Percentiles rank a stretch among this genome's conserved stretches.
phyloP scores from a whole-genome alignment of 2,113 vertebrate genomes.

The Accipiter virgatus region DNA sequence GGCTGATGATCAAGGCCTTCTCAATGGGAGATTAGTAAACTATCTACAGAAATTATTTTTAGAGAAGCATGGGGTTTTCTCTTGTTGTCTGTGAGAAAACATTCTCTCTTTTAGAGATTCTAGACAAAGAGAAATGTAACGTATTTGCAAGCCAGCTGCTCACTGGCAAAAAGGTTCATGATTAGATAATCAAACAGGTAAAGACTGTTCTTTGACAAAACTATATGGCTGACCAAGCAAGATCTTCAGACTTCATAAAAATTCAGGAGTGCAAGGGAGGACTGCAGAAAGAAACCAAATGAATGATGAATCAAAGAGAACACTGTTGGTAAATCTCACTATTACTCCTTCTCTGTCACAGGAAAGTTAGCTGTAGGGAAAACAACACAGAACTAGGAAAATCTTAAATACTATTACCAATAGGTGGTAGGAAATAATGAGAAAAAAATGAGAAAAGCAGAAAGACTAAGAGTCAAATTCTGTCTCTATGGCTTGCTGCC shows the following conservation, averaged over 20 bases:
- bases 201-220: neutral
- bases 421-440: neutral
- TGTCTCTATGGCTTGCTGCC: neutral
- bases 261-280: neutral
- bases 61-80: neutral
- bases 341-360: neutral
- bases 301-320: neutral
- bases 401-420: neutral
- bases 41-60: neutral
- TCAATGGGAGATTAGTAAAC: neutral
- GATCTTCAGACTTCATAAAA: neutral
- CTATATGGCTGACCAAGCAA: neutral
- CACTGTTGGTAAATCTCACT: neutral
- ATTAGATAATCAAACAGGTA: neutral
- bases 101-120: neutral
- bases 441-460: neutral
- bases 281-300: neutral
- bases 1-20: neutral
- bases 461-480: neutral
- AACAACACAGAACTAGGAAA: neutral
- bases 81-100: neutral
- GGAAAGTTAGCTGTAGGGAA: neutral
- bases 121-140: neutral
- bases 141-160: neutral
- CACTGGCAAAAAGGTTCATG: neutral